These are phyloP conservation scores for Heteromurus nitidus DNA, from an alignment of 2,888 invertebrate genomes.

Conservation along the genomic window DNA sequence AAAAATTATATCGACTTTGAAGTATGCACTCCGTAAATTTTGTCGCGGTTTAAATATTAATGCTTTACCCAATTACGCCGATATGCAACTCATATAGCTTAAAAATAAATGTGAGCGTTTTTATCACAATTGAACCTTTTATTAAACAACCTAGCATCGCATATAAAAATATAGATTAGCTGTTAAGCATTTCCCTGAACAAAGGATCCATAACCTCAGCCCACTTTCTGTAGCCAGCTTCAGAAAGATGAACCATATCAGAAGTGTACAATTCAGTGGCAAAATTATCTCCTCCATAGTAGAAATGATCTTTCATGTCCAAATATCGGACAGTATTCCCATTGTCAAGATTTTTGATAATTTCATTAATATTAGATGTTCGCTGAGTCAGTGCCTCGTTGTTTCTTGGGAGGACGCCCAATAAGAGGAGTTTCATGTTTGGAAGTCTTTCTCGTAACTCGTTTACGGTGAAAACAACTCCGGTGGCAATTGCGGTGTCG, in stretches of 20 bases:
- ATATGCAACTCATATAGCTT: no score
- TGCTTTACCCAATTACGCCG: no score
- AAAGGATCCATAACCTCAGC: slow-evolving; percentile 66
- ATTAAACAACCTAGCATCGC: no score
- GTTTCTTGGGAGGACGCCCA: slow-evolving; percentile 46
- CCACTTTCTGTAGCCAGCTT: slow-evolving; percentile 69
- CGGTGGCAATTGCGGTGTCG: slow-evolving; percentile 44
- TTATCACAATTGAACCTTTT: no score
- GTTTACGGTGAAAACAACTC: slow-evolving; percentile 33
- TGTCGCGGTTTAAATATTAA: no score
- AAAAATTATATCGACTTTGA: no score
- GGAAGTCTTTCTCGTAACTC: slow-evolving; percentile 38
- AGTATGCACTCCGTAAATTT: no score
- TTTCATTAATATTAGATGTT: slow-evolving; percentile 44
- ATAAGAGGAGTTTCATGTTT: slow-evolving; percentile 39
- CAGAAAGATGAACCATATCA: slow-evolving; percentile 65
- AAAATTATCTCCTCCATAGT: slow-evolving; percentile 54
- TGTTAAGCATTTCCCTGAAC: slow-evolving; percentile 67
- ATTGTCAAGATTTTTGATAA: slow-evolving; percentile 60
- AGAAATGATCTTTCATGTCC: slow-evolving; percentile 70
- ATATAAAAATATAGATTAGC: no score
- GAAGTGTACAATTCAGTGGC: slow-evolving; percentile 46
- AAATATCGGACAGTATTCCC: slow-evolving; percentile 63
- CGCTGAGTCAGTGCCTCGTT: slow-evolving; percentile 35
- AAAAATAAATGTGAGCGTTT: no score